A percentile compares a stretch with the other conserved stretches of the same genome.
Conservation (phyloP, 2,113 vertebrate species). For the Elachura formosa region DNA sequence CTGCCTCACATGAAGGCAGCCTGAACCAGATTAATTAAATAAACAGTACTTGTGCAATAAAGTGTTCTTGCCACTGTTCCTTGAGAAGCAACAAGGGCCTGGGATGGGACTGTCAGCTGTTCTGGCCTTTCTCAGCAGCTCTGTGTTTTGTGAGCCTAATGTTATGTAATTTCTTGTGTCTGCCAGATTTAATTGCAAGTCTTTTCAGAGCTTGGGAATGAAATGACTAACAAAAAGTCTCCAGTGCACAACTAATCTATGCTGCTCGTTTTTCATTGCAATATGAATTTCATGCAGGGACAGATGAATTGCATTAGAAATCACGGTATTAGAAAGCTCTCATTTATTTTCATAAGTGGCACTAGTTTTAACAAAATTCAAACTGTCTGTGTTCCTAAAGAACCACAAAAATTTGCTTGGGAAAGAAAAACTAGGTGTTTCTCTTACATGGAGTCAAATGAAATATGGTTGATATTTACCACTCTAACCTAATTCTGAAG, state of each 20-base stretch:
- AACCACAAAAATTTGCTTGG: neutral
- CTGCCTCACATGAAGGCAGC: neutral
- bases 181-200: neutral
- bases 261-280: neutral
- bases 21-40: neutral
- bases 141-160: neutral
- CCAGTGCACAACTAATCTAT: neutral
- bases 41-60: neutral
- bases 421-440: neutral
- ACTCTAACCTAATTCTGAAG: neutral
- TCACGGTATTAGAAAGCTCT: neutral
- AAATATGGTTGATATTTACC: neutral
- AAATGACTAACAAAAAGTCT: neutral
- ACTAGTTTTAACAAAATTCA: neutral
- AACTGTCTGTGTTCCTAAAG: neutral
- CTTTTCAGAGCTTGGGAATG: neutral
- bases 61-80: fast-evolving
- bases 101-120: neutral
- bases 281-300: neutral
- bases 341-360: neutral
- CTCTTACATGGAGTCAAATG: neutral
- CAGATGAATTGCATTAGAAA: neutral
- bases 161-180: neutral
- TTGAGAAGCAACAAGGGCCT: neutral
- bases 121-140: neutral